These are phyloP conservation scores for Mesochorus sp. DNA, from an alignment of 2,888 invertebrate genomes.

Conservation along the genomic window DNA sequence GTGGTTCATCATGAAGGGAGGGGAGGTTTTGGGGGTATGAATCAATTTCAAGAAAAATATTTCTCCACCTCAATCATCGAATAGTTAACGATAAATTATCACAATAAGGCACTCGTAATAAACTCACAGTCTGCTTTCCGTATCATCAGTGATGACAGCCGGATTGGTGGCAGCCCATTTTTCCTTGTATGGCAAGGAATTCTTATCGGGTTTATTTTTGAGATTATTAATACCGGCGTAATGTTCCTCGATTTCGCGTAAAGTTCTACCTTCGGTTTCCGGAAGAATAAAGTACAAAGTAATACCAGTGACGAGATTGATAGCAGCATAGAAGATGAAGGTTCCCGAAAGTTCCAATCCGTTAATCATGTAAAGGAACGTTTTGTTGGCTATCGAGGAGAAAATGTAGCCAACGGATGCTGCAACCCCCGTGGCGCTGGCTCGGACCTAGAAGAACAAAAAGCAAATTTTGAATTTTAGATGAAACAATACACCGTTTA, in stretches of 20 bases:
- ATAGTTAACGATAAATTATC: constrained; percentile 2
- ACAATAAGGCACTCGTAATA: too few species aligned
- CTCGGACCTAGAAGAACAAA: constrained; percentile 83
- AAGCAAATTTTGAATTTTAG: background rate
- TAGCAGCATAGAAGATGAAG: constrained; percentile 87
- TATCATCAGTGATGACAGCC: constrained; percentile 73
- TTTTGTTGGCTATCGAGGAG: constrained; percentile 89
- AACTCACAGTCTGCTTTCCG: constrained; percentile 75
- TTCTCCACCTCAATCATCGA: too few species aligned
- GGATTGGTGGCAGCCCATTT: constrained; percentile 80
- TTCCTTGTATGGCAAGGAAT: constrained; percentile 70
- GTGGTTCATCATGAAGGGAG: too few species aligned
- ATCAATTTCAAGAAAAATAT: too few species aligned
- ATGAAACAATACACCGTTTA: background rate
- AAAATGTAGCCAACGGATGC: constrained; percentile 90
- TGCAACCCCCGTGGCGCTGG: constrained; percentile 88
- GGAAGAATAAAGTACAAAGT: constrained; percentile 88
- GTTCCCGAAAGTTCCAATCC: constrained; percentile 87
- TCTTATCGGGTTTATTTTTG: constrained; percentile 73
- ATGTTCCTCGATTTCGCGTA: constrained; percentile 88
- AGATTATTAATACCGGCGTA: constrained; percentile 85
- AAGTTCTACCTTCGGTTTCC: constrained; percentile 91
- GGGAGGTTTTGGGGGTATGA: too few species aligned
- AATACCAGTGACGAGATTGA: constrained; percentile 86
- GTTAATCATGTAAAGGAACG: constrained; percentile 87